Base-by-base conservation (phyloP, 2,797 vertebrate genomes). In the Denticeps clupeoides region DNA sequence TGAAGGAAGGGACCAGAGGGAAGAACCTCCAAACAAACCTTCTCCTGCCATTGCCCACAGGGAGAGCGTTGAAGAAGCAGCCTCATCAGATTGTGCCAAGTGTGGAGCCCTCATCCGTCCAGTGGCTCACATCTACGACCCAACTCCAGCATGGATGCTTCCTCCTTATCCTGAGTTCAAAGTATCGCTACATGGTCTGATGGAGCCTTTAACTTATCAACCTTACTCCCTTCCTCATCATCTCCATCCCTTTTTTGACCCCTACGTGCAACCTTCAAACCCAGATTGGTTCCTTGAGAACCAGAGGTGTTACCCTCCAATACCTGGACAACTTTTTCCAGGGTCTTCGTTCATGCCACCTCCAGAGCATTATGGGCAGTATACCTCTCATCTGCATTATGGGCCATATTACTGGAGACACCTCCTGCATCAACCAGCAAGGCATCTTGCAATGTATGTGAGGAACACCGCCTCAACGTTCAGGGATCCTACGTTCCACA, bases 241-340 rank as follows among this genome's bases (percentile, higher is more conserved):
- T 0, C 68, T 83, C 1, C 89, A 87, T 22, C 38, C 68, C n/a
- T 69, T 84, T 53, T 93, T 89, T 49, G 71, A 82, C 1, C 75
- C 86, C 1, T 93, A 87, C 60, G 74, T 89, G 37, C 80, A 89
- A 5, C 45, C 78, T 1, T 74, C 79, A 10, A 82, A 75, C 16
- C 62, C 27, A 9, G 37, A 70, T n/a, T 73, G 76, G 72, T 72
- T 87, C 27, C 69, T 85, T 58, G 83, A 89, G 35, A 24, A 61
- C 18, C 87, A 87, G 41, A 84, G 88, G 68, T 7, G 21, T 1
- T 47, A 52, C 15, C 82, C 82, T 19, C 70, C 89, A 59, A 74
- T 89, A 52, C 77, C 88, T 22, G 89, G 88, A 9, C 86, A 87
- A 7, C 80, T 85, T 0, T 66, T 80, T 35, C 72, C 70, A 5